A percentile compares a stretch with the other conserved stretches of the same genome.
Conservation (phyloP, 2,113 vertebrate genomes). For the Syrmaticus mikado region DNA sequence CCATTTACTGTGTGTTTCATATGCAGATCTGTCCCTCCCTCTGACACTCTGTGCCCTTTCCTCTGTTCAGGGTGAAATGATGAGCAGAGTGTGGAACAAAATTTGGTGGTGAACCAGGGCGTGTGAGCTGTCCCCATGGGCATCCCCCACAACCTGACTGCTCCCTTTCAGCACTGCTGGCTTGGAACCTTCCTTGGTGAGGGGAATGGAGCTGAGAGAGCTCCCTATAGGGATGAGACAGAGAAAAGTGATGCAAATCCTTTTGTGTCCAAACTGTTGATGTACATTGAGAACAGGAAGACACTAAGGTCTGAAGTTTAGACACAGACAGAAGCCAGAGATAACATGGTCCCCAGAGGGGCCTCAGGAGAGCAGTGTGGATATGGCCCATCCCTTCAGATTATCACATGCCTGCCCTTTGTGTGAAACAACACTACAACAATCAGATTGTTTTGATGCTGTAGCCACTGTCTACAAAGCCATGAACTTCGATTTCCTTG, state of each 20-base stretch:
- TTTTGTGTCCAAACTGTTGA: background rate
- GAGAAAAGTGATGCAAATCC: background rate
- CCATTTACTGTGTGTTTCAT: background rate
- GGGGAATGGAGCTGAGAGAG: background rate
- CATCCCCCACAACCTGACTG: background rate
- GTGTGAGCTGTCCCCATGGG: background rate
- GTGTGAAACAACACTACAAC: background rate
- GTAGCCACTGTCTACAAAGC: background rate
- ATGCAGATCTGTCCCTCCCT: background rate
- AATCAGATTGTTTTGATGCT: background rate
- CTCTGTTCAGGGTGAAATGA: background rate
- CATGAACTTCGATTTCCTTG: background rate
- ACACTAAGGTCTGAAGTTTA: background rate
- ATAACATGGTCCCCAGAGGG: background rate
- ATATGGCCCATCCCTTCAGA: background rate
- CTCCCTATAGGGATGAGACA: background rate
- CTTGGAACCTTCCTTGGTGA: rapidly evolving
- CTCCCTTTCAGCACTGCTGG: background rate
- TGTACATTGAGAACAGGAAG: background rate
- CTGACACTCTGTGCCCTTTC: background rate
- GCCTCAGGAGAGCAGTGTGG: background rate
- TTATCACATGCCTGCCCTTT: background rate
- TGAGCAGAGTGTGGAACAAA: background rate
- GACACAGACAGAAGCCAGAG: background rate
- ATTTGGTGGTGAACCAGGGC: background rate